Conservation (phyloP, 2,797 vertebrate genomes). For the Sebastes steindachneri region DNA sequence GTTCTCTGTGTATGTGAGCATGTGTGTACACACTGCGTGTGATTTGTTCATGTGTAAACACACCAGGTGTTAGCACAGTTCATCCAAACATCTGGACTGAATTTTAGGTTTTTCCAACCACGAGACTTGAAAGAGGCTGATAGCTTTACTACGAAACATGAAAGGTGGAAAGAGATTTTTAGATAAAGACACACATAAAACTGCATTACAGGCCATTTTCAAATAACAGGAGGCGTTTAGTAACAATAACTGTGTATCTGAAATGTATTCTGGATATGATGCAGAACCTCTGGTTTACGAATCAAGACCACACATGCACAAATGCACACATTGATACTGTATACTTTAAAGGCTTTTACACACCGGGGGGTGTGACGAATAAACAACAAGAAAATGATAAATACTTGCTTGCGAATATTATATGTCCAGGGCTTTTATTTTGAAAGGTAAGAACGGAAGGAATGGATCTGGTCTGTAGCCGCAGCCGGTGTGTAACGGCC, state of each 20-base stretch:
- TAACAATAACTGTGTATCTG: background rate
- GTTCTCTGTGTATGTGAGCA: constrained; percentile 19
- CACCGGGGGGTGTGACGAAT: too few relatives aligned
- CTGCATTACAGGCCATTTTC: background rate
- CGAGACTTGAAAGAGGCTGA: background rate
- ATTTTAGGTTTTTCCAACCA: background rate
- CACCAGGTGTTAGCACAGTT: constrained; percentile 15
- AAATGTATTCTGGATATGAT: background rate
- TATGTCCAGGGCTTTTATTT: too few relatives aligned
- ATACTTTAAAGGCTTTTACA: too few relatives aligned
- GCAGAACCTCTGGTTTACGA: background rate
- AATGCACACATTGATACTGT: background rate
- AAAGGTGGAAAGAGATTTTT: background rate
- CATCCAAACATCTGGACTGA: constrained; percentile 44
- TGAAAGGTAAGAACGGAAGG: too few relatives aligned
- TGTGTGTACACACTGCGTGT: background rate
- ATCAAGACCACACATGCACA: background rate
- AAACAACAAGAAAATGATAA: too few relatives aligned
- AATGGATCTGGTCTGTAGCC: too few relatives aligned
- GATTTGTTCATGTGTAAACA: constrained; percentile 20
- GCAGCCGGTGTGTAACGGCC: too few relatives aligned
- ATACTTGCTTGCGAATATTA: too few relatives aligned
- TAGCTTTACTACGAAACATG: background rate
- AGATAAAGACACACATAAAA: background rate
- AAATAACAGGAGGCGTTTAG: background rate